Evolutionary conservation across 2,113 vertebrate species (phyloP).

Genomic region (Ahaetulla prasina): DNA sequence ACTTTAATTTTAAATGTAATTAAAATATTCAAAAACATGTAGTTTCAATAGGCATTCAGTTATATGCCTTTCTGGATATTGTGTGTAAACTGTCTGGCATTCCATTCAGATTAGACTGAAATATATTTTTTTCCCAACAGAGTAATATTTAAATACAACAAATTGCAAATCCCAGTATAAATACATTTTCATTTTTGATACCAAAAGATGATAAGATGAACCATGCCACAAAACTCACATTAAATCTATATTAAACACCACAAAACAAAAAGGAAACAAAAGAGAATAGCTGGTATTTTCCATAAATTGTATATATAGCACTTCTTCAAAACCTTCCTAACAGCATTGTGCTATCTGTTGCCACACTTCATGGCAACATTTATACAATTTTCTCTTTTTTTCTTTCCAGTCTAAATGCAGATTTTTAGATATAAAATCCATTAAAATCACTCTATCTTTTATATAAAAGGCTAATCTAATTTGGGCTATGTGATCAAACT

Average conservation of each 20-base stretch:
- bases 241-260: background rate
- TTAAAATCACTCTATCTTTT: background rate
- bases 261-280: background rate
- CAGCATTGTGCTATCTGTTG: background rate
- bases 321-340: background rate
- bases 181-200: slow-evolving; percentile 12
- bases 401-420: background rate
- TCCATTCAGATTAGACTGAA: slow-evolving; percentile 27
- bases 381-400: background rate
- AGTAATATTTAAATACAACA: slow-evolving; percentile 30
- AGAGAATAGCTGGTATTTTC: background rate
- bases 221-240: slow-evolving; percentile 20
- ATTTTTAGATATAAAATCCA: background rate
- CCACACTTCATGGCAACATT: background rate
- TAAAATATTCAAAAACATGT: slow-evolving; percentile 2
- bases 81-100: slow-evolving; percentile 28
- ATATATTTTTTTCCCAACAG: slow-evolving; percentile 10
- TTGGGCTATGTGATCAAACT: slow-evolving; percentile 10
- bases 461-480: background rate
- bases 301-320: background rate
- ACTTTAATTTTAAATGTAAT: slow-evolving; percentile 25
- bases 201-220: background rate
- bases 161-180: slow-evolving; percentile 32
- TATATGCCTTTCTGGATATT: background rate
- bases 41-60: slow-evolving; percentile 30